These are phyloP conservation scores for Cercopithecus mona DNA, from an alignment of 2,113 vertebrate genomes.

Conservation along the genomic window DNA sequence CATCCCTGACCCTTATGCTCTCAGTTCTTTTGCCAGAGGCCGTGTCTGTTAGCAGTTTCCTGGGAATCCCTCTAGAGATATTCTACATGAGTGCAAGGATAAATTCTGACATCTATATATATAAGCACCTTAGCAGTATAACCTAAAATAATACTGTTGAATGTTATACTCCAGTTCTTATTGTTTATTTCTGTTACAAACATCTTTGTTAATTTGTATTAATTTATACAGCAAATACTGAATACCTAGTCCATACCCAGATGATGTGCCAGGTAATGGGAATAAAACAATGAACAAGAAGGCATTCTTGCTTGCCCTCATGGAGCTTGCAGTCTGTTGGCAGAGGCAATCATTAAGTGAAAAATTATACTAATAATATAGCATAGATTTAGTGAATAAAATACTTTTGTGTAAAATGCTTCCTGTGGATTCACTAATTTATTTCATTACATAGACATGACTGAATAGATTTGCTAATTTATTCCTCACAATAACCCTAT, in stretches of 20 bases:
- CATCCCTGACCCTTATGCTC: background rate
- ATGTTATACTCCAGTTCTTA: background rate
- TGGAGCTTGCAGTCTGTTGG: background rate
- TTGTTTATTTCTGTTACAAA: background rate
- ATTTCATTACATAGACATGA: background rate
- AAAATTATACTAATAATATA: background rate
- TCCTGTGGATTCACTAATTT: slow-evolving; percentile 3
- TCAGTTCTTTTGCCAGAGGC: background rate
- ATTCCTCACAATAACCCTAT: background rate
- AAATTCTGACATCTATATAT: background rate
- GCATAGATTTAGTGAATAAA: background rate
- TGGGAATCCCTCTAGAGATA: background rate
- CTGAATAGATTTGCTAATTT: background rate
- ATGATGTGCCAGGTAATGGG: background rate
- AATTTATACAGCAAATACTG: background rate
- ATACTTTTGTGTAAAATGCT: background rate
- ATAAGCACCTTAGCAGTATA: background rate
- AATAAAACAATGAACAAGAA: background rate
- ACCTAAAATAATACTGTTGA: slow-evolving; percentile 1
- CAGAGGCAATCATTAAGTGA: background rate
- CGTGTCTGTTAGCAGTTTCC: background rate
- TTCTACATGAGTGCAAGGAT: background rate
- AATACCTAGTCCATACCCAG: background rate
- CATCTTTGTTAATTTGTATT: background rate
- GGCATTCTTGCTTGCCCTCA: background rate